Conservation (phyloP, 2,113 vertebrate species). For the Myrmecophaga tridactyla region DNA sequence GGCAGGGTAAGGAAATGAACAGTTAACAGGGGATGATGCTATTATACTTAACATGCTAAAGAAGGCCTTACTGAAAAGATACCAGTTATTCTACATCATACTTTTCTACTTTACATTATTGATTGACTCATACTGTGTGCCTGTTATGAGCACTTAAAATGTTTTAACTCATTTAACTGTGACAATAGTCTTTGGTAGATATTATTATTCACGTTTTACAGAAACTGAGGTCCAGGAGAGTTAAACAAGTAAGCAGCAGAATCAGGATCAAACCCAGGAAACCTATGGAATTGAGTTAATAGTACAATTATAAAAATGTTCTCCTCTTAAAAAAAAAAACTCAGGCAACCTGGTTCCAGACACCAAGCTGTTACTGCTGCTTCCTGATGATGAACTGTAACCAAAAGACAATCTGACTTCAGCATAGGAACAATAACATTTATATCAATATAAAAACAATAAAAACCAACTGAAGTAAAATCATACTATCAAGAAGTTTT, state of each 20-base stretch:
- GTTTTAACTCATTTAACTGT: not conserved
- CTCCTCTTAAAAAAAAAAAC: not conserved
- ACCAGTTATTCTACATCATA: not conserved
- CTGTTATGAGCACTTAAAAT: not conserved
- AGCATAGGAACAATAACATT: not conserved
- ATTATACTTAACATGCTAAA: not conserved
- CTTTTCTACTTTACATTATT: not conserved
- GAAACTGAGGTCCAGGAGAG: not conserved
- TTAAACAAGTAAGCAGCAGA: not conserved
- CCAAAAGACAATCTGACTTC: conserved; percentile 2
- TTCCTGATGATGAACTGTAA: not conserved
- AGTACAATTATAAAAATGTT: no score
- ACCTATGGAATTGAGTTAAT: not conserved
- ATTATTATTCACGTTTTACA: not conserved
- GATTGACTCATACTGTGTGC: not conserved
- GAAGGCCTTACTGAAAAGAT: conserved; percentile 4
- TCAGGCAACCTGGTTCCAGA: not conserved
- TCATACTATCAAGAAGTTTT: not conserved
- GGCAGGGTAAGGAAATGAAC: not conserved
- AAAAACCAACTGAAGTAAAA: not conserved
- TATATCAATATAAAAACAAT: not conserved
- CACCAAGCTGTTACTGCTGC: not conserved
- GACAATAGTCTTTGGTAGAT: not conserved
- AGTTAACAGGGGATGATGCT: not conserved
- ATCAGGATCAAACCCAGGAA: not conserved